phyloP scores from a whole-genome alignment of 1,140 invertebrate genomes.

The Contarinia nasturtii region DNA sequence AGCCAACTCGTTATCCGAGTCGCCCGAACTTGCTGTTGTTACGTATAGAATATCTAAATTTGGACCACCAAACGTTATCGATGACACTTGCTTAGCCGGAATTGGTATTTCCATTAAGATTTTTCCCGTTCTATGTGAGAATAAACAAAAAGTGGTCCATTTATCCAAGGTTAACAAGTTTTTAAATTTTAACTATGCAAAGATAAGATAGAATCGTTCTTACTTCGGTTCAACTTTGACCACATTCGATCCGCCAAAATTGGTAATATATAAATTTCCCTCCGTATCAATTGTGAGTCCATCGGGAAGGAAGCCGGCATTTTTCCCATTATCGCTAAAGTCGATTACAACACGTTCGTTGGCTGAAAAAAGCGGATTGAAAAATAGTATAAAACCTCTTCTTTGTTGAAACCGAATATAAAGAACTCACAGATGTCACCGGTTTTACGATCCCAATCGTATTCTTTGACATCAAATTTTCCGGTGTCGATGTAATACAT shows the following conservation, averaged over 20 bases:
- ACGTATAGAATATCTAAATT: conserved; percentile 57
- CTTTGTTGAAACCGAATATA: conserved; percentile 1
- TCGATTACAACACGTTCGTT: conserved; percentile 32
- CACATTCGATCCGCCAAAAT: conserved; percentile 33
- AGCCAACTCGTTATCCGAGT: conserved; percentile 33
- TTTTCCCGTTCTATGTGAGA: conserved; percentile 13
- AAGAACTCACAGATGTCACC: conserved; percentile 41
- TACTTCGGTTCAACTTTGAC: conserved; percentile 20
- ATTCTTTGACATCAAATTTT: conserved; percentile 41
- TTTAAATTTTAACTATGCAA: conserved; percentile 1
- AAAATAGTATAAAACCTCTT: not conserved
- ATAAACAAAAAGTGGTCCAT: not conserved
- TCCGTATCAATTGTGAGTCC: conserved; percentile 57
- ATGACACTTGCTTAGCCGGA: conserved; percentile 55
- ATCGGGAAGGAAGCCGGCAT: conserved; percentile 35
- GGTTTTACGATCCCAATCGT: conserved; percentile 49
- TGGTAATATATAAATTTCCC: conserved; percentile 52
- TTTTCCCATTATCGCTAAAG: conserved; percentile 27
- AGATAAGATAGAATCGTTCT: not conserved
- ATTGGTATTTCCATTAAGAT: conserved; percentile 27
- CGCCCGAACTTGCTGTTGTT: conserved; percentile 43
- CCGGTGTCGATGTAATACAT: conserved; percentile 63
- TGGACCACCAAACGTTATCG: conserved; percentile 58
- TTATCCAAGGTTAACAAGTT: not conserved
- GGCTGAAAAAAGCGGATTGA: conserved; percentile 17